Evolutionary conservation across 2,797 vertebrate species (phyloP), one percentile per base, ranked within the genome.

Genomic region (Decapterus maruadsi): DNA sequence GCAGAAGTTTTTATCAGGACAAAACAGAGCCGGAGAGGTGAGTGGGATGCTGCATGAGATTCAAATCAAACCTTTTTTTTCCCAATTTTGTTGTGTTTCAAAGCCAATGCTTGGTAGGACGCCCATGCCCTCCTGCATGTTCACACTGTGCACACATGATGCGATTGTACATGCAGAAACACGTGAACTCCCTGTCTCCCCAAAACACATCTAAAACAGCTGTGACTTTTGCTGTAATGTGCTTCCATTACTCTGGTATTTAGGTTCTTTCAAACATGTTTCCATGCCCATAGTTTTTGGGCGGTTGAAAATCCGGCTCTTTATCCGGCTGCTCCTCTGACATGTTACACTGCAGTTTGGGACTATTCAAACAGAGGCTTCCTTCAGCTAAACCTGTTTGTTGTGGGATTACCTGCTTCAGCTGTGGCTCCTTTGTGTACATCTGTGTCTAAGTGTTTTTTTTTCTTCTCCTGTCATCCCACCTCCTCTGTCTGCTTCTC

Each of bases 281-380:
- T 80, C 12, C 4, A 22, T 22, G 12, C 8, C 8, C 9, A n/a
- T 57, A 14, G 55, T 61, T 29, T 78, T 50, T 69, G 82, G 75
- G 78, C 88, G 50, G 90, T 93, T 91, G 66, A 62, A 78, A 73
- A 82, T 90, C 90, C 90, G 84, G 72, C 69, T 88, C 69, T 82
- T 77, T 20, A 73, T 87, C 86, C 66, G 20, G 77, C 63, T 76
- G 72, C 72, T 82, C 51, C 46, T 66, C 58, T 51, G 74, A 73
- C 61, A 55, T n/a, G 4, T 68, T 68, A 51, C 43, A 61, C 66
- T 4, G 2, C 56, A n/a, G 26, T 3, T 26, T 59, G 6, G n/a
- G 42, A 61, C 64, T 84, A 17, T 77, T 84, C 38, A 85, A 87
- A 89, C 65, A 86, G 51, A 72, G 17, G n/a, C 34, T 53, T 69